Evolutionary conservation across 2,797 vertebrate genomes (phyloP).

Genomic region (Huso huso): DNA sequence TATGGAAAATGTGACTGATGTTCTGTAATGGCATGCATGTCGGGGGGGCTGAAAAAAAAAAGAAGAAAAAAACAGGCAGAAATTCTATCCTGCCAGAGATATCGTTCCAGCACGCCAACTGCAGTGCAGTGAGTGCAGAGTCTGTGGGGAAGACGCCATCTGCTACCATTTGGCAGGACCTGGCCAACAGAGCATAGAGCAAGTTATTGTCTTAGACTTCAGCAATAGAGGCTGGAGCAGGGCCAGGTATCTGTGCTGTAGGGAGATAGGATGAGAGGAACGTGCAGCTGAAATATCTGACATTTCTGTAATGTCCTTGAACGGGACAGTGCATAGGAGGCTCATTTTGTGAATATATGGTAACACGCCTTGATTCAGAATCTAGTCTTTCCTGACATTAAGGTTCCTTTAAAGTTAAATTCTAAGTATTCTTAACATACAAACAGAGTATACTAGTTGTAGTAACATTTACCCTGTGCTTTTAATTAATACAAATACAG

Average conservation of each 20-base stretch:
- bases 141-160: conserved; percentile 34
- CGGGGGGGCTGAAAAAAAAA: conserved; percentile 43
- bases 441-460: no score
- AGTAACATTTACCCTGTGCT: no score
- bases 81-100: conserved; percentile 54
- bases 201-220: conserved; percentile 30
- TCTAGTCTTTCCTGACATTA: no score
- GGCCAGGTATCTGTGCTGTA: conserved; percentile 7
- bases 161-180: conserved; percentile 39
- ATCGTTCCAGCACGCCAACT: conserved; percentile 37
- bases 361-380: no score
- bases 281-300: neutral
- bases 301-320: neutral
- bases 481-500: no score
- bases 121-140: conserved; percentile 29
- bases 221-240: conserved; percentile 22
- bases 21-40: conserved; percentile 27
- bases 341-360: neutral
- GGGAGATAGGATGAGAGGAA: neutral
- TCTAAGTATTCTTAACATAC: no score
- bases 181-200: conserved; percentile 20
- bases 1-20: conserved; percentile 41
- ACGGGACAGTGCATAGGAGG: neutral
- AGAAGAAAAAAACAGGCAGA: conserved; percentile 22
- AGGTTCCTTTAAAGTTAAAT: no score